Conservation (phyloP, 2,113 vertebrate species). For the Butastur rufipennis region DNA sequence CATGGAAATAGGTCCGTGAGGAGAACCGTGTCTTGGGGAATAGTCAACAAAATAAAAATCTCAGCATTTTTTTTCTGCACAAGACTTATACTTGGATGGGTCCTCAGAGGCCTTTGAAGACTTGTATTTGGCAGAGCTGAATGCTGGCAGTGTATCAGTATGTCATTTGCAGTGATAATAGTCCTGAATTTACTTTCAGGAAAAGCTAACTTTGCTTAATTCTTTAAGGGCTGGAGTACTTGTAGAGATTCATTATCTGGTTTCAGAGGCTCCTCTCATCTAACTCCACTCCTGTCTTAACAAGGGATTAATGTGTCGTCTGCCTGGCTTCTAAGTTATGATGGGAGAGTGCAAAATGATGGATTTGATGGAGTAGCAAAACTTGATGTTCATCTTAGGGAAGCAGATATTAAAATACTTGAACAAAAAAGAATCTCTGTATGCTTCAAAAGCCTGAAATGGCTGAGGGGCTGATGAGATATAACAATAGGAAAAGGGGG, state of each 20-base stretch:
- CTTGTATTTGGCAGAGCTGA: neutral
- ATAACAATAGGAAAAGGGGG: neutral
- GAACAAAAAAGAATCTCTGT: neutral
- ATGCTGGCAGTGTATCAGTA: neutral
- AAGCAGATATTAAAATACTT: conserved; percentile 10
- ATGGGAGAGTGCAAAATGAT: neutral
- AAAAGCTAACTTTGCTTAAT: neutral
- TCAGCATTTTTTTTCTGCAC: neutral
- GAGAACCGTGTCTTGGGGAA: neutral
- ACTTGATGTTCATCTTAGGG: neutral
- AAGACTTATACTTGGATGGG: neutral
- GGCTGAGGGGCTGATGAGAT: neutral
- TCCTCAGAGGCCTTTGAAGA: neutral
- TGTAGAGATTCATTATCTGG: neutral
- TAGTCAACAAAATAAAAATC: neutral
- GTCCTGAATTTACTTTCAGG: neutral
- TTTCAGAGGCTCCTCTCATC: neutral
- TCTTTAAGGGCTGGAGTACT: neutral
- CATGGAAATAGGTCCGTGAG: neutral
- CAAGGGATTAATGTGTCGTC: neutral
- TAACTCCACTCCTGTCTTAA: neutral
- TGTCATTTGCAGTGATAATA: neutral
- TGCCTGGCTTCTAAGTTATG: neutral
- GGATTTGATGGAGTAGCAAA: neutral
- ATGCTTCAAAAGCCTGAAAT: neutral